Evolutionary conservation across 2,888 invertebrate species (phyloP).

Genomic region (Tineola bisselliella): DNA sequence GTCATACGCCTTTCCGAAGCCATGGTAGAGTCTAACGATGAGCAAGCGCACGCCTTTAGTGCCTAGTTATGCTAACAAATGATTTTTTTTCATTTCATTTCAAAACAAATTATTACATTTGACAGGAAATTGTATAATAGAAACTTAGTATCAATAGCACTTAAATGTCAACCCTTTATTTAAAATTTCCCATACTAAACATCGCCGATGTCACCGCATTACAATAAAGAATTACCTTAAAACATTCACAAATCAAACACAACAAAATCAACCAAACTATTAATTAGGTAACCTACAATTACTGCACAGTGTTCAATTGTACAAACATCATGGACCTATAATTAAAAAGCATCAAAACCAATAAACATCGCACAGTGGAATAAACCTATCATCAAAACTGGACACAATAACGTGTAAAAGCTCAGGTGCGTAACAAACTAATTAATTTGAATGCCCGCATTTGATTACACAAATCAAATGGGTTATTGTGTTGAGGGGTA

Average conservation of each 20-base stretch:
- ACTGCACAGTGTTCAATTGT: neutral
- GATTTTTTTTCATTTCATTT: no score
- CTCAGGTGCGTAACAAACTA: slow-evolving; percentile 67
- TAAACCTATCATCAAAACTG: slow-evolving; percentile 28
- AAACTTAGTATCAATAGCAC: neutral
- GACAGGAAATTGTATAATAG: neutral
- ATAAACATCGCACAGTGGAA: slow-evolving; percentile 15
- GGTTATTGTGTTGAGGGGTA: slow-evolving; percentile 51
- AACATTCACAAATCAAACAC: neutral
- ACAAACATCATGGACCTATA: slow-evolving; percentile 22
- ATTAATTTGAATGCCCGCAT: slow-evolving; percentile 66
- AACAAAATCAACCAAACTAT: neutral
- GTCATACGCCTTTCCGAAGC: no score
- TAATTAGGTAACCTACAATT: neutral
- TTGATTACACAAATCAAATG: slow-evolving; percentile 68
- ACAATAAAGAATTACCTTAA: neutral
- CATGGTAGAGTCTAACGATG: no score
- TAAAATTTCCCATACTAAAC: neutral
- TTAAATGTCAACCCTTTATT: neutral
- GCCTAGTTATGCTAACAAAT: no score
- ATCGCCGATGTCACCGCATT: neutral
- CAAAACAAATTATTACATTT: no score
- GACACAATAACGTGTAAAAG: slow-evolving; percentile 31
- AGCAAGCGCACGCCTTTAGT: no score
- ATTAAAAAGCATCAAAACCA: slow-evolving; percentile 34